These are phyloP conservation scores for Drosophila sp. DNA, from an alignment of 1,140 invertebrate genomes.

Conservation along the genomic window DNA sequence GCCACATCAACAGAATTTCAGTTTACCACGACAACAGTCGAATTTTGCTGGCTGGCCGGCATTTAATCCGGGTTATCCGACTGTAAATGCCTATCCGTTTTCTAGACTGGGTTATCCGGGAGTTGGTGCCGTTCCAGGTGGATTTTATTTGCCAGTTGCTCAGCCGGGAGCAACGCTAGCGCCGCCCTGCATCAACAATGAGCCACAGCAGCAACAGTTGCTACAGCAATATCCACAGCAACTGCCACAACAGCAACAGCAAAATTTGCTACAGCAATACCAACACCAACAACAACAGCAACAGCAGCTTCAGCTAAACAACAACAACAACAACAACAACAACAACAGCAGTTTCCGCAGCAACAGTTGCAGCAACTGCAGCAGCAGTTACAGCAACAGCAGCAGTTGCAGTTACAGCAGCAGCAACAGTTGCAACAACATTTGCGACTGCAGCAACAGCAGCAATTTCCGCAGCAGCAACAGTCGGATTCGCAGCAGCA, in stretches of 20 bases:
- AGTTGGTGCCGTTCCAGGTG: not conserved
- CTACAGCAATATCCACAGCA: constrained; percentile 27
- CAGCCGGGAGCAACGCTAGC: constrained; percentile 10
- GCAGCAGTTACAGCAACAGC: constrained; percentile 19
- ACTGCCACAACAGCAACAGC: constrained; percentile 2
- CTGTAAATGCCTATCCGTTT: constrained; percentile 3
- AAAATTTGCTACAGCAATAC: constrained; percentile 1
- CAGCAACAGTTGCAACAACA: constrained; percentile 5
- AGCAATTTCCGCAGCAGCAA: constrained; percentile 1
- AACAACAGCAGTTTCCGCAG: constrained; percentile 17
- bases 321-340: constrained; percentile 21
- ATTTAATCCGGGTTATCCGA: constrained; percentile 24
- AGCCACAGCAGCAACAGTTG: constrained; percentile 14
- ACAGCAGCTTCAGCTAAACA: constrained; percentile 23
- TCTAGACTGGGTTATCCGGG: constrained; percentile 16
- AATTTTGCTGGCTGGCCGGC: constrained; percentile 15
- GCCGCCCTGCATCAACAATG: constrained; percentile 19
- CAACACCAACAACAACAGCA: constrained; percentile 18
- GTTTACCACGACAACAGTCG: constrained; percentile 26
- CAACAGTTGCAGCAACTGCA: constrained; percentile 3
- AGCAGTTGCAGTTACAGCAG: constrained; percentile 10
- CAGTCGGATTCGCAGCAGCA: too few species aligned
- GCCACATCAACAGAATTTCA: constrained; percentile 36
- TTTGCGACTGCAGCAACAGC: not conserved
- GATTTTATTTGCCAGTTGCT: constrained; percentile 22